Base-by-base conservation (phyloP, 92 coral and sea anemone species). In the Chrysogorgia sp. region DNA sequence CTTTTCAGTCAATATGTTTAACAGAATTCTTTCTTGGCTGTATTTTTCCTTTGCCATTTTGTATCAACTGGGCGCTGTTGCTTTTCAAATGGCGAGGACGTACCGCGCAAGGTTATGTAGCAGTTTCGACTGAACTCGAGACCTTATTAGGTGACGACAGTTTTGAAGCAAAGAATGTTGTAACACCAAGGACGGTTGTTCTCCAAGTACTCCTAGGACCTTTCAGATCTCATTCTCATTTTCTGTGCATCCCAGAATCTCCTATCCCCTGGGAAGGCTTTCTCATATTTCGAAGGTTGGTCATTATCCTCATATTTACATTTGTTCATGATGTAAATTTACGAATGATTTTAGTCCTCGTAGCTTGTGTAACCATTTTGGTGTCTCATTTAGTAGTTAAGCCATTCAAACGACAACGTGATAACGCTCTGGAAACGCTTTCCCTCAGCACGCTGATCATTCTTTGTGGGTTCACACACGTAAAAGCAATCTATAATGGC, bases 241-340 rank as follows among this genome's bases (percentile, higher is more conserved):
- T 26, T 45, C 30, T 49, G 8, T 21, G 40, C 48, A 17, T 45
- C 20, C 35, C 40, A 45, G 56, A 69, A 10, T 49, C 60, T 5
- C 53, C n/a, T 15, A 45, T 43, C 47, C 76, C 76, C 25, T 69
- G 76, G 76, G 76, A 69, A 69, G 76, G 76, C 53, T 15, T 33
- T 10, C 60, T 69, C 7, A 69, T 69, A 1, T 45, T 69, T 30
- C 56, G 76, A 9, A 24, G 76, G 34, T 30, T 69, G 76, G 33
- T 49, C 34, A 53, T 49, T 24, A 69, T 69, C 6, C 20, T 69
- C 23, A 26, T 31, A 30, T 69, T 69, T n/a, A 69, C 76, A 23
- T 40, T 69, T 25, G 31, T 50, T 20, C 21, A 31, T 41, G 76
- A 69, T 22, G 19, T 43, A 34, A 50, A 53, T 48, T 25, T 69